These are phyloP conservation scores for Monopterus albus DNA, from an alignment of 2,113 vertebrate genomes.

Conservation along the genomic window DNA sequence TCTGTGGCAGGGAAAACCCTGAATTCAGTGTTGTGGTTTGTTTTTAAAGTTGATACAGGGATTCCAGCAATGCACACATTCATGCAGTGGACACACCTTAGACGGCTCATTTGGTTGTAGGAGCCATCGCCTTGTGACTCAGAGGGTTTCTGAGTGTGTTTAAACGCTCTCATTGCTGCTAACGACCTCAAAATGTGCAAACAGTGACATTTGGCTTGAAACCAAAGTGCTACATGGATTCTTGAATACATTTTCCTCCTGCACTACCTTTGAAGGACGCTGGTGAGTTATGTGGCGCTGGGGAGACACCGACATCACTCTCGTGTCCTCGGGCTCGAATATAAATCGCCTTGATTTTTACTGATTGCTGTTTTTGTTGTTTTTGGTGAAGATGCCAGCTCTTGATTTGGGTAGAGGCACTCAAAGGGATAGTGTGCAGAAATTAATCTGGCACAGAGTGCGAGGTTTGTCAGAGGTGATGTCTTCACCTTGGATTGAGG, in stretches of 20 bases:
- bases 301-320: neutral
- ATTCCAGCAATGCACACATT: neutral
- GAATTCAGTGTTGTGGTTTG: too few species aligned
- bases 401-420: constrained; percentile 33
- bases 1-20: too few species aligned
- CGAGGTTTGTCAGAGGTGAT: constrained; percentile 40
- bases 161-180: neutral
- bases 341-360: neutral
- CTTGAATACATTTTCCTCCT: neutral
- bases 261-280: neutral
- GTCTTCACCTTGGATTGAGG: constrained; percentile 63
- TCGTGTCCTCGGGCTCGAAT: neutral
- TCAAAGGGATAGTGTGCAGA: constrained; percentile 53
- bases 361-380: constrained; percentile 18
- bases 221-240: constrained; percentile 11
- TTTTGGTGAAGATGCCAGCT: neutral
- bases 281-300: constrained; percentile 23
- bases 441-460: constrained; percentile 56
- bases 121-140: constrained; percentile 13
- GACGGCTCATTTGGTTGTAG: neutral
- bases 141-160: neutral
- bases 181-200: constrained; percentile 3
- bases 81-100: neutral
- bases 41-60: neutral
- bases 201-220: neutral